Percentiles rank a stretch among this genome's conserved stretches.
Evolutionary conservation across 2,888 invertebrate species (phyloP).

Genomic region (Coenonympha arcania): DNA sequence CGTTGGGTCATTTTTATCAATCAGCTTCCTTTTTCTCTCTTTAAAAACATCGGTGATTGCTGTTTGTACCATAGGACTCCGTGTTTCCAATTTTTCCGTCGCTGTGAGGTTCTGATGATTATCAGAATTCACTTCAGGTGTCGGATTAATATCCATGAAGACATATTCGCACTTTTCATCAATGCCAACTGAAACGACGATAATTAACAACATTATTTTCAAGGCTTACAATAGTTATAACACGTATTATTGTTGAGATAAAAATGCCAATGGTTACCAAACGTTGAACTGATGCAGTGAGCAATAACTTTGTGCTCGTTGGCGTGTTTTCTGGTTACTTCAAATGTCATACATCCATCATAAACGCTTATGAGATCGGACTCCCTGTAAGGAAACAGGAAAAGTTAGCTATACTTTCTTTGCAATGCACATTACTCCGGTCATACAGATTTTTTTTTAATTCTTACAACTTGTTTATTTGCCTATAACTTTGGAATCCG

Average conservation of each 20-base stretch:
- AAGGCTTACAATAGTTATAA: neutral
- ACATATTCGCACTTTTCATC: slow-evolving; percentile 57
- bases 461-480: too few relatives aligned
- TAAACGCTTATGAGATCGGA: slow-evolving; percentile 58
- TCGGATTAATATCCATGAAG: slow-evolving; percentile 42
- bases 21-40: slow-evolving; percentile 49
- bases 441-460: too few relatives aligned
- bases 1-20: slow-evolving; percentile 31
- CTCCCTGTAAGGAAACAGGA: slow-evolving; percentile 51
- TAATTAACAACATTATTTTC: slow-evolving; percentile 1
- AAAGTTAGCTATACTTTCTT: too few relatives aligned
- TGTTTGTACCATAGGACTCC: slow-evolving; percentile 9
- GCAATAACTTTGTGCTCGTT: slow-evolving; percentile 63
- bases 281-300: slow-evolving; percentile 74
- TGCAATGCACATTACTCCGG: too few relatives aligned
- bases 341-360: slow-evolving; percentile 56
- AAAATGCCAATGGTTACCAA: too few relatives aligned
- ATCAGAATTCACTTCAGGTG: neutral
- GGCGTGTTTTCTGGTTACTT: slow-evolving; percentile 53
- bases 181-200: slow-evolving; percentile 65
- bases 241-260: too few relatives aligned
- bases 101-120: neutral
- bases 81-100: neutral
- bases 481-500: too few relatives aligned
- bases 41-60: slow-evolving; percentile 41